These are phyloP conservation scores for Brachypalpus laphriformis DNA, from an alignment of 2,888 invertebrate species.

Conservation along the genomic window DNA sequence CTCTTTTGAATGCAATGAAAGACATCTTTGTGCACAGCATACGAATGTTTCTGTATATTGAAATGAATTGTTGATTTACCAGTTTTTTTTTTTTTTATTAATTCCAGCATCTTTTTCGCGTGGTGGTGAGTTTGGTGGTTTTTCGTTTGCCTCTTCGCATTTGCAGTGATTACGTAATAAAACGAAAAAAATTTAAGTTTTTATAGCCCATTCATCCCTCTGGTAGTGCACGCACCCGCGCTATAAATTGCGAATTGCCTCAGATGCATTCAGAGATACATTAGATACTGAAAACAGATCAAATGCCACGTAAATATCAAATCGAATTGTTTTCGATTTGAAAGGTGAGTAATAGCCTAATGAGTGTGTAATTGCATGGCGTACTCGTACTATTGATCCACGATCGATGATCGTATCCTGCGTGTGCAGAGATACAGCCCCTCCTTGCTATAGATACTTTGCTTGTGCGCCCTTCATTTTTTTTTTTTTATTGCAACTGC, in stretches of 20 bases:
- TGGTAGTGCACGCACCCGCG: conserved; percentile 47
- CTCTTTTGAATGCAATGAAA: conserved; percentile 31
- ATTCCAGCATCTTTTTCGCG: conserved; percentile 18
- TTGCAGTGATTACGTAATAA: conserved; percentile 37
- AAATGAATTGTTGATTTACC: conserved; percentile 58
- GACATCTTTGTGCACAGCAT: conserved; percentile 23
- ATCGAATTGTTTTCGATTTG: conserved; percentile 31
- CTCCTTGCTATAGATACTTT: neutral
- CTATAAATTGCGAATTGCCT: conserved; percentile 1
- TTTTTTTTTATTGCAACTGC: neutral
- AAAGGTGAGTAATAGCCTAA: conserved; percentile 61
- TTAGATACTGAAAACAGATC: conserved; percentile 7
- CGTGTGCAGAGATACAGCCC: neutral
- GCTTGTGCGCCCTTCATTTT: neutral
- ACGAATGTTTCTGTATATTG: neutral
- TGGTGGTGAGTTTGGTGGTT: neutral
- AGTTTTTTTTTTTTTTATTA: conserved; percentile 34
- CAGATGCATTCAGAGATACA: neutral
- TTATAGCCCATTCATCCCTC: conserved; percentile 18
- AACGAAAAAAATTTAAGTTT: conserved; percentile 1
- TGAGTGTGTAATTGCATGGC: conserved; percentile 51
- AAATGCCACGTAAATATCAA: conserved; percentile 51
- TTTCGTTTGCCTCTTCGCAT: neutral
- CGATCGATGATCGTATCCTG: conserved; percentile 21
- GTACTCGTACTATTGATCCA: neutral